phyloP scores from a whole-genome alignment of 2,888 invertebrate species.

The Euzophera pinguis region DNA sequence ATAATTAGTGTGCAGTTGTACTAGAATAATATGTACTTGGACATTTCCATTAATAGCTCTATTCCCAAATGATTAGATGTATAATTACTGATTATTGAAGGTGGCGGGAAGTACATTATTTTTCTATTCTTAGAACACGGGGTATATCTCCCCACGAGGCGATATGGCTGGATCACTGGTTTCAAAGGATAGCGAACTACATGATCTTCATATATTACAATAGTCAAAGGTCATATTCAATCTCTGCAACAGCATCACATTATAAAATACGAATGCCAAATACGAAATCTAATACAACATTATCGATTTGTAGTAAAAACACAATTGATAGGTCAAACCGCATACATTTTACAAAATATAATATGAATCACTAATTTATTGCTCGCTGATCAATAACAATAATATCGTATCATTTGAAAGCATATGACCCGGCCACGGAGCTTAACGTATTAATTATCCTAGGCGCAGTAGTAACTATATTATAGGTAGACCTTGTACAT shows the following conservation, averaged over 20 bases:
- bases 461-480: conserved; percentile 66
- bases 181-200: conserved; percentile 2
- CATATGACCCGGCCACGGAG: conserved; percentile 4
- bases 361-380: background rate
- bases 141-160: conserved; percentile 1
- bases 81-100: conserved; percentile 1
- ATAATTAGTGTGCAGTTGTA: conserved; percentile 9
- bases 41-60: conserved; percentile 7
- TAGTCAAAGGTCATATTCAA: background rate
- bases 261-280: background rate
- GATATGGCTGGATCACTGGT: conserved; percentile 6
- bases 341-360: too few relatives aligned
- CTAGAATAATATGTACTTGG: background rate
- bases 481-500: conserved; percentile 82
- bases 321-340: background rate
- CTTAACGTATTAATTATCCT: conserved; percentile 12
- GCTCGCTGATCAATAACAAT: background rate
- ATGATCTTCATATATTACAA: background rate
- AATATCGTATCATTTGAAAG: conserved; percentile 6
- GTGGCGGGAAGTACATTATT: conserved; percentile 6
- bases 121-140: conserved; percentile 6
- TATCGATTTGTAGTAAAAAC: background rate
- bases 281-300: background rate
- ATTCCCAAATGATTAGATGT: background rate
- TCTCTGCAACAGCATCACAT: background rate